These are phyloP conservation scores for Labroides dimidiatus DNA, from an alignment of 2,797 vertebrate species.

Conservation along the genomic window DNA sequence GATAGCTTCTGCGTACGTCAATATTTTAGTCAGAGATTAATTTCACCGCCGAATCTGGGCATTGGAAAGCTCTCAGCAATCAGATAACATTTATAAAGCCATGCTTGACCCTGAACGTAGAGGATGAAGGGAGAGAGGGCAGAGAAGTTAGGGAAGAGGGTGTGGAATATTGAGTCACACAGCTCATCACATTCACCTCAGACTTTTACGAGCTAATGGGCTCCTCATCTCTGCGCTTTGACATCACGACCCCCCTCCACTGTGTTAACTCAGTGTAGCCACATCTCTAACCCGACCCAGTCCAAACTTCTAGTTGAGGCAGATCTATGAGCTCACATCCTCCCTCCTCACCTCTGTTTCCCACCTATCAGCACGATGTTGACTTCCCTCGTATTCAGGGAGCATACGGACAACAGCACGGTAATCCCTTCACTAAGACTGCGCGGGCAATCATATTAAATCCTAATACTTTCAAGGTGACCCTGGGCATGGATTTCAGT, in stretches of 20 bases:
- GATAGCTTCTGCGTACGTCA: slow-evolving; percentile 71
- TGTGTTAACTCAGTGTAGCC: slow-evolving; percentile 59
- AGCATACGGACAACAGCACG: slow-evolving; percentile 62
- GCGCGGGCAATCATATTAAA: slow-evolving; percentile 77
- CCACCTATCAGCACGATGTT: slow-evolving; percentile 61
- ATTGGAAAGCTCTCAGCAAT: slow-evolving; percentile 75
- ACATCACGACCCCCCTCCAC: slow-evolving; percentile 50
- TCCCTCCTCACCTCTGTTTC: slow-evolving; percentile 41
- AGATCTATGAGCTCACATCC: not conserved
- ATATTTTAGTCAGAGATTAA: slow-evolving; percentile 84
- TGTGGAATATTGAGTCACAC: slow-evolving; percentile 58
- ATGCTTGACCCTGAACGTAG: slow-evolving; percentile 69
- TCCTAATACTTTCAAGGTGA: slow-evolving; percentile 81
- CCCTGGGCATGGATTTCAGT: slow-evolving; percentile 59
- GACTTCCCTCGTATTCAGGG: slow-evolving; percentile 62
- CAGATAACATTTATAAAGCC: slow-evolving; percentile 81
- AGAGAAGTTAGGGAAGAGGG: slow-evolving; percentile 5
- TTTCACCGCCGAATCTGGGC: slow-evolving; percentile 72
- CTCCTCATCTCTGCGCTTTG: slow-evolving; percentile 61
- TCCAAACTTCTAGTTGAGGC: slow-evolving; percentile 30
- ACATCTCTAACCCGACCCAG: slow-evolving; percentile 26
- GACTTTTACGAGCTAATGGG: slow-evolving; percentile 64
- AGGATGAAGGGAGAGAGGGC: slow-evolving; percentile 53
- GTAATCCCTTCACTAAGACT: slow-evolving; percentile 79
- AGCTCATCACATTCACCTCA: slow-evolving; percentile 75